Evolutionary conservation across 2,888 invertebrate species (phyloP).

Genomic region (Lasioglossum morio): DNA sequence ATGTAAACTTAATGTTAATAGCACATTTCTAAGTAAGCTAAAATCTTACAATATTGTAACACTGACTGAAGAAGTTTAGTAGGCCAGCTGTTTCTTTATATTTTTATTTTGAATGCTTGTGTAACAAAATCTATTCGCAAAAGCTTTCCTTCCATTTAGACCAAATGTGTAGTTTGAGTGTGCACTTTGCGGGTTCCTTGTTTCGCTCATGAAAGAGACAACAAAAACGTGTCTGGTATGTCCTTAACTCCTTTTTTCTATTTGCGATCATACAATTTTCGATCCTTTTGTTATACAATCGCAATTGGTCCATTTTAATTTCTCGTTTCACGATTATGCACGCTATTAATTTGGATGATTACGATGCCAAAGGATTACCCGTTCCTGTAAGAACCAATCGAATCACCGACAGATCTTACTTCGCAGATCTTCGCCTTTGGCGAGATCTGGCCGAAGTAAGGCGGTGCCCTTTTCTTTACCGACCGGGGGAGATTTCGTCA

Average conservation of each 20-base stretch:
- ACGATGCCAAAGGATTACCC: conserved; percentile 33
- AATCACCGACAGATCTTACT: conserved; percentile 49
- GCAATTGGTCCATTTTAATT: neutral
- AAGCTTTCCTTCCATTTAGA: neutral
- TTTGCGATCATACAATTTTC: neutral
- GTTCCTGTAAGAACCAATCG: conserved; percentile 35
- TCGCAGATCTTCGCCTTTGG: conserved; percentile 49
- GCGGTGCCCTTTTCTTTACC: conserved; percentile 62
- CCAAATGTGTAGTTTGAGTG: neutral
- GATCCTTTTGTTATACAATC: neutral
- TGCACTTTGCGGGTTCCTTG: neutral
- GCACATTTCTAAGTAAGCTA: neutral
- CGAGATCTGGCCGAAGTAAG: conserved; percentile 37
- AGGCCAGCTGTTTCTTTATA: neutral
- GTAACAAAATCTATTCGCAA: neutral
- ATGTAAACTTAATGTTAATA: neutral
- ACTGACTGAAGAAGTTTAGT: neutral
- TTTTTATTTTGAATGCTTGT: neutral
- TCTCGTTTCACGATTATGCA: neutral
- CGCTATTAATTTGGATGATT: conserved; percentile 49
- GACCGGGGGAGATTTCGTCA: conserved; percentile 65
- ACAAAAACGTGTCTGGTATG: neutral
- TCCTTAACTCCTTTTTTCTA: neutral
- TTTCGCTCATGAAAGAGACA: neutral
- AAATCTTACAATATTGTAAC: neutral